These are phyloP conservation scores for Columba guinea DNA, from an alignment of 2,797 vertebrate genomes.

Conservation along the genomic window DNA sequence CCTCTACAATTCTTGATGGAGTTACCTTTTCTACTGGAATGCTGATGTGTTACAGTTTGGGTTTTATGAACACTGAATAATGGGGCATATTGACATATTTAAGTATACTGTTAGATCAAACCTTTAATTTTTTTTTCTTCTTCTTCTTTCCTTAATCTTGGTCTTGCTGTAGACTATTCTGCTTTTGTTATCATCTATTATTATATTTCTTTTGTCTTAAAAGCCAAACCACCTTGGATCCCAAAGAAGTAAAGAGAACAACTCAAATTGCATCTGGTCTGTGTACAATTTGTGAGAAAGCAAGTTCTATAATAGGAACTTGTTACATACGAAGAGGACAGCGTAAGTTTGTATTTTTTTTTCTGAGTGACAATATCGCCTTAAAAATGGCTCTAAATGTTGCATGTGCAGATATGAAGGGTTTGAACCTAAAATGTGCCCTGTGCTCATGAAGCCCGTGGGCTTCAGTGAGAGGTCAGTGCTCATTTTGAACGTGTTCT, in stretches of 20 bases:
- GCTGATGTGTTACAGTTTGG: background rate
- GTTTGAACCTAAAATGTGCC: background rate
- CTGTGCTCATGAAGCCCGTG: background rate
- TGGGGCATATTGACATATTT: accelerated
- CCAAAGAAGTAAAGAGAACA: background rate
- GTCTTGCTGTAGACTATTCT: background rate
- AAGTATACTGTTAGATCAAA: background rate
- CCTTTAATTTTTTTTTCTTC: background rate
- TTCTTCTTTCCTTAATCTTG: background rate
- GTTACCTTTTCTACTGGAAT: background rate
- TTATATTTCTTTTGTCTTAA: background rate
- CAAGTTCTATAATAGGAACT: background rate
- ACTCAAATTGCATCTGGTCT: background rate
- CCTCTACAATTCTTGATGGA: background rate
- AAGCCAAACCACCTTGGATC: background rate
- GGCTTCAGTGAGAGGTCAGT: background rate
- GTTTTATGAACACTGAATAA: background rate
- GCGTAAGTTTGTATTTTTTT: background rate
- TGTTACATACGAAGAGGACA: no score
- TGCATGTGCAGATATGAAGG: background rate
- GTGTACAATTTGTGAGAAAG: background rate
- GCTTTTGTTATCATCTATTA: background rate
- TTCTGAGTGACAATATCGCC: background rate
- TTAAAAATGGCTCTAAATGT: background rate
- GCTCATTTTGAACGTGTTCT: background rate